These are phyloP conservation scores for Anabas testudineus DNA, from an alignment of 2,797 vertebrate genomes.

Conservation along the genomic window DNA sequence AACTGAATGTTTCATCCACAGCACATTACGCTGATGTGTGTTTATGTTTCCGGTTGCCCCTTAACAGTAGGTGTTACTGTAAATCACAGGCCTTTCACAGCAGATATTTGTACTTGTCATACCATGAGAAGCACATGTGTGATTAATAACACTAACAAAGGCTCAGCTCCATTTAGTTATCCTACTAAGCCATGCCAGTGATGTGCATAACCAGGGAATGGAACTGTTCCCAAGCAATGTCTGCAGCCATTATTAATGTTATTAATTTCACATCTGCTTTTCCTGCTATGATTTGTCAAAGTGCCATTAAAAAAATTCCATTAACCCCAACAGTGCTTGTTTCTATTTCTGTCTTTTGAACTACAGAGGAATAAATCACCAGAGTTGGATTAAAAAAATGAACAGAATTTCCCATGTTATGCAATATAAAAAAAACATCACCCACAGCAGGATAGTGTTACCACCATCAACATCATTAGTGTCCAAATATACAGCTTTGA, in stretches of 20 bases:
- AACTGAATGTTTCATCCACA: not conserved
- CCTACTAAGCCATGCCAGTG: not conserved
- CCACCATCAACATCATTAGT: constrained; percentile 49
- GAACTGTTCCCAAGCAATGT: constrained; percentile 31
- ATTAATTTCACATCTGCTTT: constrained; percentile 31
- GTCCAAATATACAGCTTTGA: constrained; percentile 32
- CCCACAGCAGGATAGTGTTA: constrained; percentile 17
- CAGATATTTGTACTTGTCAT: constrained; percentile 5
- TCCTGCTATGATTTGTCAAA: constrained; percentile 43
- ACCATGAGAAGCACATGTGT: not conserved
- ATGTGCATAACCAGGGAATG: constrained; percentile 12
- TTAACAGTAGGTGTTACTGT: not conserved
- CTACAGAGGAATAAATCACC: constrained; percentile 18
- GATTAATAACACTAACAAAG: constrained; percentile 22
- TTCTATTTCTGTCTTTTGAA: constrained; percentile 19
- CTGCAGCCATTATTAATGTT: constrained; percentile 46
- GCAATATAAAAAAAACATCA: constrained; percentile 24
- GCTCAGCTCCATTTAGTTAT: constrained; percentile 17
- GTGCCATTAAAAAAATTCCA: constrained; percentile 38
- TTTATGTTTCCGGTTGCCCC: not conserved
- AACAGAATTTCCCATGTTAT: constrained; percentile 1
- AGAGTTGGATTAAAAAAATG: constrained; percentile 4
- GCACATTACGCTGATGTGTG: not conserved
- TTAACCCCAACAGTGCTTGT: constrained; percentile 25
- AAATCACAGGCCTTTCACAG: constrained; percentile 4